Evolutionary conservation across 1,140 invertebrate genomes (phyloP), one percentile per base, ranked within the genome.

Genomic region (Lepidurus couesii): DNA sequence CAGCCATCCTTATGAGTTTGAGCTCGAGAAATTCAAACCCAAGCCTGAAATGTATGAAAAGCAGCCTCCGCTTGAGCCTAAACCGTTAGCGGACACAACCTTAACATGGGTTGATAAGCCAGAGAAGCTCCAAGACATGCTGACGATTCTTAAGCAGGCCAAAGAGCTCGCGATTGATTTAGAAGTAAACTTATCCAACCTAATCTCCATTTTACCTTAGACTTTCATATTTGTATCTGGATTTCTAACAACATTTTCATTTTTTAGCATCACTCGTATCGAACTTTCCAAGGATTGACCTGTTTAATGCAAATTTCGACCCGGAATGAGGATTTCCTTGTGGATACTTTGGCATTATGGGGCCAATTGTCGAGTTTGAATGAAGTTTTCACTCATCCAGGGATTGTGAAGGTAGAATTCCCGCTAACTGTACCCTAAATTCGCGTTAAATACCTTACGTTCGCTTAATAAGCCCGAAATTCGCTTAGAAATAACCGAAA

Each of bases 281-380:
- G 94, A 79, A 89, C 90, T 6, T 96, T 91, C 83, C 90, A 89
- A 88, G 97, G 91, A 11, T 93, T 93, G 65, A 97, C 95, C 0
- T 98, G 97, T 84, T 86, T 98, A 0, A 91, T 98, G 85, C 98
- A 99, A 87, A 95, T 99, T 82, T 97, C 96, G 1, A 97, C 96
- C 0, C 82, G 87, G 45, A 86, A 89, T 34, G 90, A 90, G 21
- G 98, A 99, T 86, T 99, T 94, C 84, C 87, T 99, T 9, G 88
- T 99, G 42, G 98, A 99, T 84, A 91, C 95, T 0, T 84, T 99
- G 7, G 85, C 87, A 1, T 85, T 99, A 9, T 87, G 97, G 75
- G 90, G 92, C 53, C 90, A 98, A 53, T 86, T 99, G 73, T 89
- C 93, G 79, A 82, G 90, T 45, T 85, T 99, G 0, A 99, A 99